Base-by-base conservation (phyloP, 2,797 vertebrate genomes). In the Trachops cirrhosus region DNA sequence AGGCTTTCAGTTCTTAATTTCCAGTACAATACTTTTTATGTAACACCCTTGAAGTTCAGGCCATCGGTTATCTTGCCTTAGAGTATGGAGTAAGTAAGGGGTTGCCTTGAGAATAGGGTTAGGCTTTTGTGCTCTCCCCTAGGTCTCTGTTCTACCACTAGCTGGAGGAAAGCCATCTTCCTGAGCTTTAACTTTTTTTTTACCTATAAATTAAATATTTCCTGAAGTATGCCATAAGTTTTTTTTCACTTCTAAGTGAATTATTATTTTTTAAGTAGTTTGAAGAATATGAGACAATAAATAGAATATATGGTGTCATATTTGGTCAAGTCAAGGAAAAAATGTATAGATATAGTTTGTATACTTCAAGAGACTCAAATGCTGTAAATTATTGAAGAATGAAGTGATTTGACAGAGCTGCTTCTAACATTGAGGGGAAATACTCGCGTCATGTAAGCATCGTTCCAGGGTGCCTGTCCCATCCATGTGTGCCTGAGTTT, bases 221-320 rank as follows among this genome's bases (percentile, higher is more conserved):
- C 15, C 71, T 77, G 5, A 75, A 84, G 50, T 59, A 91, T 48
- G 70, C 32, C 39, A 89, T 37, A 86, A 86, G 39, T n/a, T 79
- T 44, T 78, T 85, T 57, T 91, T 86, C 86, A 78, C 62, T 78
- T 68, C 83, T 78, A 96, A 93, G 50, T 70, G 64, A 96, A 80
- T 88, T 77, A 46, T 50, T 92, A 77, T 80, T 89, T 93, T 54
- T 57, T 57, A 95, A 80, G 62, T 77, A 57, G 6, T 68, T 95
- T 88, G 29, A 50, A 93, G 84, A 93, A 19, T 74, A 48, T 96
- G 26, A 95, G 44, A 67, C 52, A 87, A 57, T 74, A 79, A 86
- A 83, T 93, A 93, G 93, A 84, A 62, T 46, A 70, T n/a, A 6
- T 37, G 48, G 4, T 68, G 48, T 86, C 79, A 67, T 68, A 26